Conservation (phyloP, 2,888 invertebrate genomes). For the Erpobdella octoculata region DNA sequence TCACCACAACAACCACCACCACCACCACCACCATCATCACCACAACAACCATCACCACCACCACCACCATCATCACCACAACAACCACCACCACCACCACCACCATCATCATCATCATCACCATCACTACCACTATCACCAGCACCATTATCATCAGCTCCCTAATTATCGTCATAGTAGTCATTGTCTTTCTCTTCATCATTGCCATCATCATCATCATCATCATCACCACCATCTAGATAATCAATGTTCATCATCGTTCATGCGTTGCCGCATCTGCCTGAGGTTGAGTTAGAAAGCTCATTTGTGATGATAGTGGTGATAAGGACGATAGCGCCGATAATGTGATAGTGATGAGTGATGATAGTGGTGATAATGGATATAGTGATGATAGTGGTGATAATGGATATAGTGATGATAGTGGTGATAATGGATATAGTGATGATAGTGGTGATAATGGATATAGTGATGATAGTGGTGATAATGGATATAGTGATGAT, state of each 20-base stretch:
- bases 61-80: neutral
- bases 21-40: neutral
- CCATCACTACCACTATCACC: neutral
- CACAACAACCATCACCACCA: neutral
- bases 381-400: neutral
- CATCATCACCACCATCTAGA: too few relatives aligned
- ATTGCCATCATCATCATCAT: too few relatives aligned
- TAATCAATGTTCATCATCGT: too few relatives aligned
- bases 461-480: conserved; percentile 1
- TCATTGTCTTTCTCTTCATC: too few relatives aligned
- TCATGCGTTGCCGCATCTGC: neutral
- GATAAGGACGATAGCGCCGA: neutral
- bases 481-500: neutral
- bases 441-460: neutral
- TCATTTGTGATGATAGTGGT: neutral
- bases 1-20: neutral
- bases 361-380: neutral
- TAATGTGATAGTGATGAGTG: neutral
- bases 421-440: neutral
- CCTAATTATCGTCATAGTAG: neutral
- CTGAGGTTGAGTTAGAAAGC: neutral
- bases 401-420: neutral
- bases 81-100: neutral
- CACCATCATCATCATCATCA: conserved; percentile 14
- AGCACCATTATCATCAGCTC: neutral